Percentiles rank a stretch among this genome's conserved stretches.
Evolutionary conservation across 2,888 invertebrate genomes (phyloP).

Genomic region (Meteorus cinctellus): DNA sequence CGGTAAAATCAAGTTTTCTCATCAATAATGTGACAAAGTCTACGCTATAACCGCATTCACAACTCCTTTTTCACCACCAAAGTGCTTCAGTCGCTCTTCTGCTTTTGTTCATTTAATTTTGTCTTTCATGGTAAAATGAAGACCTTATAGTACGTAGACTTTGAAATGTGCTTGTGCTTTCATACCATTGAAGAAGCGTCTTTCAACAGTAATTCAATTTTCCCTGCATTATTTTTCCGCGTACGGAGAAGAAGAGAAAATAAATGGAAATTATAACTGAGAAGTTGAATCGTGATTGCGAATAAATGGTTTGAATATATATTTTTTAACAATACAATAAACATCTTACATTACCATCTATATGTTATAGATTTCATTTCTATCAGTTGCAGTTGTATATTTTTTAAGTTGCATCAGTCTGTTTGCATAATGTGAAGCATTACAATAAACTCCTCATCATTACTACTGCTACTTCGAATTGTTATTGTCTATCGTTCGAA

Average conservation of each 20-base stretch:
- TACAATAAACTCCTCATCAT: not conserved
- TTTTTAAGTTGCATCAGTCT: not conserved
- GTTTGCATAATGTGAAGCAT: not conserved
- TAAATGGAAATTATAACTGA: not conserved
- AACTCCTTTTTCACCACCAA: constrained; percentile 16
- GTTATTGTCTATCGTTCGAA: no score
- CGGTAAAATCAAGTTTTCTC: constrained; percentile 13
- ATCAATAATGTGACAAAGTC: not conserved
- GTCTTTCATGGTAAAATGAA: constrained; percentile 17
- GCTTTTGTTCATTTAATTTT: constrained; percentile 23
- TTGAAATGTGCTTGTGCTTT: not conserved
- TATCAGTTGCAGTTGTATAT: not conserved
- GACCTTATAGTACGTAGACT: constrained; percentile 4
- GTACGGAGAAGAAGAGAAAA: not conserved
- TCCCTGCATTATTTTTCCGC: not conserved
- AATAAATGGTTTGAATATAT: not conserved
- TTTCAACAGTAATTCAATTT: constrained; percentile 1
- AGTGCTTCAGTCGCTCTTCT: constrained; percentile 21
- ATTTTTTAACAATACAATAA: not conserved
- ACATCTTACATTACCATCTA: not conserved
- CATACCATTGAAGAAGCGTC: not conserved
- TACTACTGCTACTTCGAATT: no score
- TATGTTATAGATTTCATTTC: not conserved
- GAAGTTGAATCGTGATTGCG: not conserved
- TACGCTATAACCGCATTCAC: not conserved